These are phyloP conservation scores for Fundulus diaphanus DNA, from an alignment of 2,797 vertebrate species.

Conservation along the genomic window DNA sequence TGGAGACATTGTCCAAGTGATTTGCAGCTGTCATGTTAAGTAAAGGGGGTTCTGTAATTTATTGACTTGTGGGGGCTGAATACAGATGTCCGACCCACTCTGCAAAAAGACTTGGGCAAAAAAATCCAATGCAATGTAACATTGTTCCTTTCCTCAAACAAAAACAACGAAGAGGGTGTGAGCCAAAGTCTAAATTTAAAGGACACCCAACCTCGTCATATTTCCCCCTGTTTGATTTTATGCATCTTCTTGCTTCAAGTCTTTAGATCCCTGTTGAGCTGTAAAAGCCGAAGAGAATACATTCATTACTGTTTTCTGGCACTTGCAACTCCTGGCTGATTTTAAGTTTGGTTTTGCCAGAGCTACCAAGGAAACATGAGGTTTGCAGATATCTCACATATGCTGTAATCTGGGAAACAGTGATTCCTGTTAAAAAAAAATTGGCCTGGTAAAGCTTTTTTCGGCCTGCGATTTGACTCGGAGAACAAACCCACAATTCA, in stretches of 20 bases:
- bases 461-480: conserved; percentile 6
- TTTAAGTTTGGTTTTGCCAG: conserved; percentile 11
- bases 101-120: not conserved
- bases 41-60: not conserved
- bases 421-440: conserved; percentile 37
- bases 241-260: conserved; percentile 10
- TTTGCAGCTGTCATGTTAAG: not conserved
- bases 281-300: conserved; percentile 1
- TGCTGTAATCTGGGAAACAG: conserved; percentile 27
- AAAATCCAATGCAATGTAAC: not conserved
- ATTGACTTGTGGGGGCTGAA: too few species aligned
- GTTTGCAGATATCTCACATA: conserved; percentile 18
- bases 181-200: not conserved
- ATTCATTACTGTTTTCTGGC: conserved; percentile 6
- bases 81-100: not conserved
- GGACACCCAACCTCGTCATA: not conserved
- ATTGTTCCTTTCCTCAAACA: not conserved
- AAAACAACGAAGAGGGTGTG: not conserved
- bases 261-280: conserved; percentile 16
- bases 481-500: not conserved
- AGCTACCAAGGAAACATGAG: conserved; percentile 26
- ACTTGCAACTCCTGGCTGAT: conserved; percentile 18
- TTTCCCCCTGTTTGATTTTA: conserved; percentile 2
- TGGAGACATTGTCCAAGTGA: not conserved
- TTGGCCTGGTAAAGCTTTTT: conserved; percentile 21